Percentiles rank a stretch among this genome's conserved stretches.
These are phyloP conservation scores for Cygnus atratus DNA, from an alignment of 2,113 vertebrate genomes.

Conservation along the genomic window DNA sequence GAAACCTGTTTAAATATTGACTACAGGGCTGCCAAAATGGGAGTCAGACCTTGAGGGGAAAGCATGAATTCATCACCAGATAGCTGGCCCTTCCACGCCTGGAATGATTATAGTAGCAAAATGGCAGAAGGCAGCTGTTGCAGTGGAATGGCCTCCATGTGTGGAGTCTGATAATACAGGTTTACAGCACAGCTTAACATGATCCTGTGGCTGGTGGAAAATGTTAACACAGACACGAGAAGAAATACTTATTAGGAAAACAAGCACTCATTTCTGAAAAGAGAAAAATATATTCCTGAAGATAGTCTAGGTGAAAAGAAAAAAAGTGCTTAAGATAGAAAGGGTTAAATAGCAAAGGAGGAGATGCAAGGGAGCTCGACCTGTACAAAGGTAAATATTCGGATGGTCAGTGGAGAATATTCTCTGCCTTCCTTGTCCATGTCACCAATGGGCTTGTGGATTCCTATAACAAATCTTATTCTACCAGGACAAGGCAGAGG, in stretches of 20 bases:
- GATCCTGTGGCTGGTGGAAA: neutral
- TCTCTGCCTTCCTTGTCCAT: neutral
- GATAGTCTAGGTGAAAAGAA: neutral
- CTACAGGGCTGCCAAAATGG: neutral
- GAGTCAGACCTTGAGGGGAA: neutral
- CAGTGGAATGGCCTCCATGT: rapidly evolving
- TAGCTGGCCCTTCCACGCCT: neutral
- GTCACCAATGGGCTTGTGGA: neutral
- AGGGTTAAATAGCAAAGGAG: neutral
- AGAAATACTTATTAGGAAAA: neutral
- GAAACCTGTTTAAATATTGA: slow-evolving; percentile 10
- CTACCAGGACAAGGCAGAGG: neutral
- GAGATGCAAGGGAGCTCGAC: neutral
- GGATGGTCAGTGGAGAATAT: neutral
- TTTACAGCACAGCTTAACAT: neutral
- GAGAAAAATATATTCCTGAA: neutral
- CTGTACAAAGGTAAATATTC: neutral
- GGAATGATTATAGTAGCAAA: neutral
- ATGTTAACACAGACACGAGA: neutral
- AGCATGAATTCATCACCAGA: neutral
- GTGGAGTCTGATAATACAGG: neutral
- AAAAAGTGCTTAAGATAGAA: neutral
- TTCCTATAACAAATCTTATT: neutral
- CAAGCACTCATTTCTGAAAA: neutral
- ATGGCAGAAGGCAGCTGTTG: neutral